A percentile compares a stretch with the other conserved stretches of the same genome.
Evolutionary conservation across 2,888 invertebrate genomes (phyloP).

Genomic region (Tholera decimalis): DNA sequence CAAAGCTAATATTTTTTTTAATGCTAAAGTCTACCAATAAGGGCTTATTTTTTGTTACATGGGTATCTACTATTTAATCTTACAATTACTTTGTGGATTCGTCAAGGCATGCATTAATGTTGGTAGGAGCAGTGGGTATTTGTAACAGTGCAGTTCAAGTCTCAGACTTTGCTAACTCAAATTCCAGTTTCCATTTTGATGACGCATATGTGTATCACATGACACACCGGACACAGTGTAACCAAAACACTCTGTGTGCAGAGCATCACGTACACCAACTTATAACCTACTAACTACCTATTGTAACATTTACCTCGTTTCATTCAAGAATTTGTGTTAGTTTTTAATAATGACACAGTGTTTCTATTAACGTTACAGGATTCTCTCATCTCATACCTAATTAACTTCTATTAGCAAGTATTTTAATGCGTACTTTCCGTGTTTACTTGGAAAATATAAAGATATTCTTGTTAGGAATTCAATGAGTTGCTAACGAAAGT

Average conservation of each 20-base stretch:
- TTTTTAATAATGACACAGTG: constrained; percentile 28
- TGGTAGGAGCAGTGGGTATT: not conserved
- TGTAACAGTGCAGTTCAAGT: constrained; percentile 37
- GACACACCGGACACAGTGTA: constrained; percentile 77
- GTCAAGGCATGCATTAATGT: not conserved
- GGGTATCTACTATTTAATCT: too few relatives aligned
- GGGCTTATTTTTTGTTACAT: not conserved
- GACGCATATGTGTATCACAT: constrained; percentile 71
- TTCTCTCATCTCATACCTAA: constrained; percentile 8
- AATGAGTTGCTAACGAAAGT: not conserved
- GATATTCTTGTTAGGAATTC: not conserved
- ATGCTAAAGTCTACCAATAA: not conserved
- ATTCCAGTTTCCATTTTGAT: constrained; percentile 73
- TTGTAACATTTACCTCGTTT: constrained; percentile 55
- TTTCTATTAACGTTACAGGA: constrained; percentile 27
- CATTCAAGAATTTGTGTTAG: constrained; percentile 43
- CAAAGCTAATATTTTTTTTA: too few relatives aligned
- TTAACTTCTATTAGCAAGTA: constrained; percentile 26
- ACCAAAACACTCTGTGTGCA: constrained; percentile 76
- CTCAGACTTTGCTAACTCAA: constrained; percentile 58
- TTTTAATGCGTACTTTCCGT: constrained; percentile 1
- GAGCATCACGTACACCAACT: constrained; percentile 74
- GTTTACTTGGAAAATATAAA: constrained; percentile 9
- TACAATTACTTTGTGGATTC: constrained; percentile 1
- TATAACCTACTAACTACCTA: constrained; percentile 52